Evolutionary conservation across 2,113 vertebrate genomes (phyloP).

Genomic region (Microtus richardsoni): DNA sequence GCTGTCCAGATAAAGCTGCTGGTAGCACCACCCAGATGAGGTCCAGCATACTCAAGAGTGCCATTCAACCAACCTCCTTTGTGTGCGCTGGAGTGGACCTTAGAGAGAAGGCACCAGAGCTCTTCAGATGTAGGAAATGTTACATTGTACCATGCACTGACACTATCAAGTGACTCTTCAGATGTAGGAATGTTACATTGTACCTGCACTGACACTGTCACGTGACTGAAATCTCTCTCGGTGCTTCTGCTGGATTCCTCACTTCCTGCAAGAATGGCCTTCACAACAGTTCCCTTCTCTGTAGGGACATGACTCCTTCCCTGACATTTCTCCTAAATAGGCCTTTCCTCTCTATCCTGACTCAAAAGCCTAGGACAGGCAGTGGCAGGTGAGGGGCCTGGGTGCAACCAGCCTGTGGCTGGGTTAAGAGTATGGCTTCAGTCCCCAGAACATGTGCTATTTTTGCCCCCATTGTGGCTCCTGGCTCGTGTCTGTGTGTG

Average conservation of each 20-base stretch:
- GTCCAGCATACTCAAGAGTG: not conserved
- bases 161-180: not conserved
- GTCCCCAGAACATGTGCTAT: not conserved
- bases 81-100: not conserved
- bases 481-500: not conserved
- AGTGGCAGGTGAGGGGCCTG: not conserved
- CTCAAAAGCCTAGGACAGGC: not conserved
- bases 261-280: not conserved
- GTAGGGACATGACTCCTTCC: not conserved
- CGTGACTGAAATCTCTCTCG: not conserved
- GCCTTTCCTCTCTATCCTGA: not conserved
- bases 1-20: not conserved
- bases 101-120: not conserved
- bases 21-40: too few relatives aligned
- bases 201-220: not conserved
- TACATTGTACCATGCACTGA: accelerated
- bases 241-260: not conserved
- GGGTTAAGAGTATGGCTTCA: not conserved
- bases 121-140: not conserved
- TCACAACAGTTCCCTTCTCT: not conserved
- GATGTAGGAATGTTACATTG: not conserved
- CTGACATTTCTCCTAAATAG: too few relatives aligned
- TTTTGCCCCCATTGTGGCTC: not conserved
- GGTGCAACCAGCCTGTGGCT: too few relatives aligned
- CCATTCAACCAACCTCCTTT: not conserved